Evolutionary conservation across 2,797 vertebrate genomes (phyloP).

Genomic region (Hirundo rustica): DNA sequence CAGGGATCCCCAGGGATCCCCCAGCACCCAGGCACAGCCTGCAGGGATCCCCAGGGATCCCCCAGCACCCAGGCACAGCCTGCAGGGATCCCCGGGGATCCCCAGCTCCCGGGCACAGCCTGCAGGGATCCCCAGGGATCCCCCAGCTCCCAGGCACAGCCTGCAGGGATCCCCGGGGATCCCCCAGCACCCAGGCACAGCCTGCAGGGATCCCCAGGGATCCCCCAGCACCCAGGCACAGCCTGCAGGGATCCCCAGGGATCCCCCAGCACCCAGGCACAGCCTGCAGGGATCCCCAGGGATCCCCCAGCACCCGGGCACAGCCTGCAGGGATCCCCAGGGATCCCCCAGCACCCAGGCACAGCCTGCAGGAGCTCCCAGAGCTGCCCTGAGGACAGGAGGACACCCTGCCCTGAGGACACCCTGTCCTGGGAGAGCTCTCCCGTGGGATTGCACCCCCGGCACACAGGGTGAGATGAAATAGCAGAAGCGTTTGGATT

Average conservation of each 20-base stretch:
- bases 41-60: no score
- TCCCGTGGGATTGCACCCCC: not conserved
- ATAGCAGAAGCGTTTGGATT: fast-evolving
- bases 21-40: not conserved
- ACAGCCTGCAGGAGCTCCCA: not conserved
- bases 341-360: no score
- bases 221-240: not conserved
- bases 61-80: no score
- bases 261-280: not conserved
- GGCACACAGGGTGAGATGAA: not conserved
- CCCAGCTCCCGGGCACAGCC: no score
- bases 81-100: no score
- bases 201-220: no score
- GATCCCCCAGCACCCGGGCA: not conserved
- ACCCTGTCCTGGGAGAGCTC: not conserved
- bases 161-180: no score
- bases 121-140: no score
- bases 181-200: no score
- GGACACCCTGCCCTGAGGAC: not conserved
- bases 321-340: no score
- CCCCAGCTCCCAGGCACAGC: no score
- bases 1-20: not conserved
- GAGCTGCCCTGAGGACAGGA: not conserved
- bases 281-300: not conserved
- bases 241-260: no score